Evolutionary conservation across 2,797 vertebrate species (phyloP).

Genomic region (Pygocentrus nattereri): DNA sequence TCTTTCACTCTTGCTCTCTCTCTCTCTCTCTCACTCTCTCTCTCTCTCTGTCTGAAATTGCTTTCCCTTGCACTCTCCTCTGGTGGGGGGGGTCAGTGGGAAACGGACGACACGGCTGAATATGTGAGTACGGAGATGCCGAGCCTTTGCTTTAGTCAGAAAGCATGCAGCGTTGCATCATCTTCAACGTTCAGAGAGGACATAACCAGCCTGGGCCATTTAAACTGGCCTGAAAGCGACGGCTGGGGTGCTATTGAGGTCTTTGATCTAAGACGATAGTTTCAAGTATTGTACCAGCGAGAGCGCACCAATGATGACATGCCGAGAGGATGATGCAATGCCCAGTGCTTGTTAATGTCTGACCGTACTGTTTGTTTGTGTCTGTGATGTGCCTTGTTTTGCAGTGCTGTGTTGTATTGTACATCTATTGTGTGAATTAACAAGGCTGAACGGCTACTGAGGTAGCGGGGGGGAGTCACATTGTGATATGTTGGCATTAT

Average conservation of each 20-base stretch:
- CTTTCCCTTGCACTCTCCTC: constrained; percentile 74
- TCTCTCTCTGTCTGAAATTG: constrained; percentile 69
- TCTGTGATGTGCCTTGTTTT: constrained; percentile 43
- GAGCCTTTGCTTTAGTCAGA: constrained; percentile 61
- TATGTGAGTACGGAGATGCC: constrained; percentile 88
- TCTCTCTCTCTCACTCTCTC: constrained; percentile 39
- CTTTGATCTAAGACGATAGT: constrained; percentile 25
- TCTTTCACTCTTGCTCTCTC: constrained; percentile 50
- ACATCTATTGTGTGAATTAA: constrained; percentile 14
- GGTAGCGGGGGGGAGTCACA: background rate
- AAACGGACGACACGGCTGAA: constrained; percentile 97
- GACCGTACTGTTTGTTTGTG: constrained; percentile 2
- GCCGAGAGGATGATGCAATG: constrained; percentile 77
- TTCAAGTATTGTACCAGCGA: background rate
- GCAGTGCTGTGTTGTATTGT: constrained; percentile 25
- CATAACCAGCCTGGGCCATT: background rate
- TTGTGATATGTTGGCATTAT: background rate
- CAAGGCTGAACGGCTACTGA: background rate
- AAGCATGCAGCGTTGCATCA: constrained; percentile 78
- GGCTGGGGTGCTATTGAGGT: background rate
- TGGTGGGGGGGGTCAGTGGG: constrained; percentile 88
- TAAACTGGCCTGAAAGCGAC: background rate
- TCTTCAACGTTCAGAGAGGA: constrained; percentile 22
- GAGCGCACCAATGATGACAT: constrained; percentile 41
- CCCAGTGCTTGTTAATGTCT: constrained; percentile 65